Evolutionary conservation across 2,888 invertebrate genomes (phyloP).

Genomic region (Stomorhina lunata): DNA sequence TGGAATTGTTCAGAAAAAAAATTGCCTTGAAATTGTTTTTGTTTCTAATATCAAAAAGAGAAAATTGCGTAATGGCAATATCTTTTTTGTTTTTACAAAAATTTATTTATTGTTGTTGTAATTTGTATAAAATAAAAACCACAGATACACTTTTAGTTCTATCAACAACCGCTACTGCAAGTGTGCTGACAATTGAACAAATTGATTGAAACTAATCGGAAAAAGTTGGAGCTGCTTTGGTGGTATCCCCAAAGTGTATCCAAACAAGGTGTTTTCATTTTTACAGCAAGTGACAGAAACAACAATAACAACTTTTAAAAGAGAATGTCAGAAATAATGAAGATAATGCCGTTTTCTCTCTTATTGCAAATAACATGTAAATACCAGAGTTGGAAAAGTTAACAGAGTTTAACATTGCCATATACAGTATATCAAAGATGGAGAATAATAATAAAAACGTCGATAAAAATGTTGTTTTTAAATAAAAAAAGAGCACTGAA

Average conservation of each 20-base stretch:
- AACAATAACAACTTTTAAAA: too few relatives aligned
- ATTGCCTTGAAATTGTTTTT: slow-evolving; percentile 11
- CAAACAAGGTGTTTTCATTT: background rate
- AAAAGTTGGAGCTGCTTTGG: too few relatives aligned
- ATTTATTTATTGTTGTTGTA: slow-evolving; percentile 20
- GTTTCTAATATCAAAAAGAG: slow-evolving; percentile 26
- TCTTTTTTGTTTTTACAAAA: slow-evolving; percentile 11
- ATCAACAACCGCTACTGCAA: slow-evolving; percentile 53
- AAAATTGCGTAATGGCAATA: slow-evolving; percentile 60
- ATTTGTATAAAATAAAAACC: background rate
- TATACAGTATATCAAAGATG: too few relatives aligned
- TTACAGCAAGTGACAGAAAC: background rate
- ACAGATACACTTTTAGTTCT: slow-evolving; percentile 43
- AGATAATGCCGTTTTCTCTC: too few relatives aligned
- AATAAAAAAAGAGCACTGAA: too few relatives aligned
- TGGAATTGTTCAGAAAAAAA: slow-evolving; percentile 5
- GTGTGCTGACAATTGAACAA: slow-evolving; percentile 44
- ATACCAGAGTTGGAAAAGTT: too few relatives aligned
- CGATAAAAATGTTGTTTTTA: too few relatives aligned
- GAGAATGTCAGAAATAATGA: too few relatives aligned
- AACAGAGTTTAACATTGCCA: too few relatives aligned
- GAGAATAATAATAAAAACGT: too few relatives aligned
- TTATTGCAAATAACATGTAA: too few relatives aligned
- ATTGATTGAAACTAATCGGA: slow-evolving; percentile 36
- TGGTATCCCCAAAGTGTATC: too few relatives aligned